Evolutionary conservation across 2,113 vertebrate genomes (phyloP).

Genomic region (Gulo gulo): DNA sequence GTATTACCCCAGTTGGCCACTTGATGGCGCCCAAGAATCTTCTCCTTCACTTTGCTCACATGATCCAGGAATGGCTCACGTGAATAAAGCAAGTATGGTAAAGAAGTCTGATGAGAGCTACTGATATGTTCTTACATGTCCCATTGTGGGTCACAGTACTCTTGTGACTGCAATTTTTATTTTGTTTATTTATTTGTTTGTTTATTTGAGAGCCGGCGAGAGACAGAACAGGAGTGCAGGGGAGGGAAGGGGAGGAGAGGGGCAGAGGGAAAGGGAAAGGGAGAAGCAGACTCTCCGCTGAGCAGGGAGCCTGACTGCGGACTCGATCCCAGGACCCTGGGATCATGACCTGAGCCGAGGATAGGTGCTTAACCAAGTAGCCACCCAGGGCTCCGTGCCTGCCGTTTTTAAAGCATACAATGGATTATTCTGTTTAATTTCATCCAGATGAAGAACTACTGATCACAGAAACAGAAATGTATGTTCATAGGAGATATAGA

Average conservation of each 20-base stretch:
- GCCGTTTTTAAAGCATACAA: background rate
- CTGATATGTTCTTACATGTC: background rate
- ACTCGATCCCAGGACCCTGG: background rate
- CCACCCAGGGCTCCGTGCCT: background rate
- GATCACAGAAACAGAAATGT: background rate
- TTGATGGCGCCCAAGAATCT: background rate
- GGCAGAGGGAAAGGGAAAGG: background rate
- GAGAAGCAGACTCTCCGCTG: background rate
- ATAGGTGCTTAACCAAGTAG: background rate
- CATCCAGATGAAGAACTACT: background rate
- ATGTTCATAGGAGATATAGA: background rate
- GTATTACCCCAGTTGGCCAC: background rate
- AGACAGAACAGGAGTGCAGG: background rate
- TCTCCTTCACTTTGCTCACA: background rate
- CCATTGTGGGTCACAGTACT: background rate
- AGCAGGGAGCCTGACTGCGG: rapidly evolving
- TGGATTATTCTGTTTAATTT: background rate
- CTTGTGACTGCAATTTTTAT: background rate
- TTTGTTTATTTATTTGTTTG: background rate
- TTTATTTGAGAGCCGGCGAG: background rate
- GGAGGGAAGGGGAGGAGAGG: background rate
- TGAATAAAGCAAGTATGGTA: background rate
- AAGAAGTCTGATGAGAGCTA: background rate
- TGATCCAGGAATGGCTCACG: background rate
- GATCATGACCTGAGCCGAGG: background rate